phyloP scores from a whole-genome alignment of 1,140 invertebrate genomes.

The Drosophila bifasciata region DNA sequence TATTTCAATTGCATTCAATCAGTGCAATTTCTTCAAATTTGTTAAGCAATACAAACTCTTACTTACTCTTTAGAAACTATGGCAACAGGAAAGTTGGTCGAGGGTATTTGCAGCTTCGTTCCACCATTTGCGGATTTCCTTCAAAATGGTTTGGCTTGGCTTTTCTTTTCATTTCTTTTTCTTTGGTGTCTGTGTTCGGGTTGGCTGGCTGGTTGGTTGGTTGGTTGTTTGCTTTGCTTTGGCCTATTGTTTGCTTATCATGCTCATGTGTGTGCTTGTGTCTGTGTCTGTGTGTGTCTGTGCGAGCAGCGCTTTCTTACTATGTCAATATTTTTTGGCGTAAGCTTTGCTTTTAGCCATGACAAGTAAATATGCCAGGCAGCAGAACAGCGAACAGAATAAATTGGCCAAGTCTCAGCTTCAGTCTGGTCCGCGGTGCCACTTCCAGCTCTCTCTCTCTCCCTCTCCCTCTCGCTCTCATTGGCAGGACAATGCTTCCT shows the following conservation, averaged over 20 bases:
- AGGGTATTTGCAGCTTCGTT: too few relatives aligned
- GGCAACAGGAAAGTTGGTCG: too few relatives aligned
- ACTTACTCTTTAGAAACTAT: too few relatives aligned
- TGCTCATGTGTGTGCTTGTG: conserved; percentile 14
- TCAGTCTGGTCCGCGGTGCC: conserved; percentile 7
- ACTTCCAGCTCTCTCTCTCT: background rate
- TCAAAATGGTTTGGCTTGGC: background rate
- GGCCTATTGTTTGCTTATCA: conserved; percentile 70
- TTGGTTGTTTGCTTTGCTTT: conserved; percentile 54
- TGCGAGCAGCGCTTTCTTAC: conserved; percentile 54
- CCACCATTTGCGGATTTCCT: too few relatives aligned
- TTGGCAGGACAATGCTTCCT: too few relatives aligned
- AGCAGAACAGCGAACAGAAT: conserved; percentile 45
- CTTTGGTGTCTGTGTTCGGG: too few relatives aligned
- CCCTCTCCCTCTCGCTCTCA: background rate
- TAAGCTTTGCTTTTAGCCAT: conserved; percentile 80
- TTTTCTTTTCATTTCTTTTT: conserved; percentile 14
- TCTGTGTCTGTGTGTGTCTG: conserved; percentile 33
- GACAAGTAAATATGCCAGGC: conserved; percentile 73
- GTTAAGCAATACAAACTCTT: too few relatives aligned
- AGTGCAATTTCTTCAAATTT: too few relatives aligned
- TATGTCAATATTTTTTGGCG: conserved; percentile 80
- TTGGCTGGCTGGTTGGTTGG: too few relatives aligned
- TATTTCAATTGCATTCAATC: too few relatives aligned
- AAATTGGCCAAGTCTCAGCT: conserved; percentile 62